Percentiles rank a stretch among this genome's conserved stretches.
phyloP scores from a whole-genome alignment of 1,140 invertebrate species.

The Schlechtendalia chinensis region DNA sequence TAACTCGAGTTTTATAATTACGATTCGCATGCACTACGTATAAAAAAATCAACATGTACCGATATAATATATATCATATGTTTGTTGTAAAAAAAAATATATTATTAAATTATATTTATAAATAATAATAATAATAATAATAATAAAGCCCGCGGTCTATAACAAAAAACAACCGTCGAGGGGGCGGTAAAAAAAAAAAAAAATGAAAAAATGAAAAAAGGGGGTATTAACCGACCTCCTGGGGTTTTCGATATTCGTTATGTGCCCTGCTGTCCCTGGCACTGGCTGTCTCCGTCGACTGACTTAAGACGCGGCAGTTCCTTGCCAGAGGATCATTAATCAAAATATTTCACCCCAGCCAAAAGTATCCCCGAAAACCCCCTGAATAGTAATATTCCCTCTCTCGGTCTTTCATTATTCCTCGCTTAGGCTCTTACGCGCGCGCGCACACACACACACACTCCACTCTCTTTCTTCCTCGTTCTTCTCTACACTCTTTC shows the following conservation, averaged over 20 bases:
- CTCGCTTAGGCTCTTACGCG: conserved; percentile 35
- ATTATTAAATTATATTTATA: conserved; percentile 27
- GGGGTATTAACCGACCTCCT: conserved; percentile 48
- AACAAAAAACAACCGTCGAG: conserved; percentile 29
- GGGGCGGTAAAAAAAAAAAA: conserved; percentile 25
- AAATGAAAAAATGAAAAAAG: no score
- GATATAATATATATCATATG: background rate
- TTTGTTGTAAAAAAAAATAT: background rate
- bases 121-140: conserved; percentile 17
- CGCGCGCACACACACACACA: background rate
- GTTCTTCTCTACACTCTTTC: no score
- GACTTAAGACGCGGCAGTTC: conserved; percentile 49
- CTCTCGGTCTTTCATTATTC: conserved; percentile 41
- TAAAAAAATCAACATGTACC: no score
- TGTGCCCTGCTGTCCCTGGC: conserved; percentile 47
- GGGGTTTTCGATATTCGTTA: conserved; percentile 50
- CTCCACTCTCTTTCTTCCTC: background rate
- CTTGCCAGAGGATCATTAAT: conserved; percentile 44
- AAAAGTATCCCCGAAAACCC: conserved; percentile 44
- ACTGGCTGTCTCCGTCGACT: conserved; percentile 48
- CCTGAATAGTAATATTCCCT: conserved; percentile 49
- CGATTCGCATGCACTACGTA: no score
- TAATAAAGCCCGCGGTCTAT: background rate
- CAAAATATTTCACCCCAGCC: conserved; percentile 49
- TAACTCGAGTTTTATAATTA: no score